Evolutionary conservation across 2,113 vertebrate genomes (phyloP).

Genomic region (Cisticola juncidis): DNA sequence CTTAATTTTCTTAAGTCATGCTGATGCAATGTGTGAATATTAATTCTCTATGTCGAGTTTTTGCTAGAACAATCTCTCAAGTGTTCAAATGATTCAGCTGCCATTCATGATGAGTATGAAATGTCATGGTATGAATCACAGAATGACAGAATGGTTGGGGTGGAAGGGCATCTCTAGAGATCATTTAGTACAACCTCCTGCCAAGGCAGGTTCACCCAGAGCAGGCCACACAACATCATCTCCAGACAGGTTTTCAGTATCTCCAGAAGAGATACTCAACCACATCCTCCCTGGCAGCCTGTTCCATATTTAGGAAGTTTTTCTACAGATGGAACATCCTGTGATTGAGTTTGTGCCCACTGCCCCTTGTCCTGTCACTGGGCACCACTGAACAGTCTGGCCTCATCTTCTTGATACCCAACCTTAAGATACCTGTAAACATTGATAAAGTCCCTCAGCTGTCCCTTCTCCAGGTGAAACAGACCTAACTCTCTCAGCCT

Average conservation of each 20-base stretch:
- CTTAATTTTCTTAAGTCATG: background rate
- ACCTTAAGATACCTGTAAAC: background rate
- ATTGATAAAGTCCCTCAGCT: background rate
- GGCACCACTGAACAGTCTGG: background rate
- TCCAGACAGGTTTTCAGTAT: background rate
- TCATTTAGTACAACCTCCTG: rapidly evolving
- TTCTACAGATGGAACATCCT: background rate
- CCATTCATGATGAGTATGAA: background rate
- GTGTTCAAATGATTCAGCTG: background rate
- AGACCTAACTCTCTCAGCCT: background rate
- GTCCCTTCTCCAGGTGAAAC: background rate
- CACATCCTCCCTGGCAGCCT: background rate
- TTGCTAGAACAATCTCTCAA: background rate
- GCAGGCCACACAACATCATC: background rate
- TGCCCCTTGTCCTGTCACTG: background rate
- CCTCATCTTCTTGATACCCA: background rate
- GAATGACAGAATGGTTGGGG: background rate
- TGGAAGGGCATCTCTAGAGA: background rate
- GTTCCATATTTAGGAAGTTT: background rate
- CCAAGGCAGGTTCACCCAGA: background rate
- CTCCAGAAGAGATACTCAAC: background rate
- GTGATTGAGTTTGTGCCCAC: background rate
- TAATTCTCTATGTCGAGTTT: background rate
- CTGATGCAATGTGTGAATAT: background rate
- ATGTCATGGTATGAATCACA: background rate